Conservation (phyloP, 2,888 invertebrate genomes). For the Rhagonycha fulva region DNA sequence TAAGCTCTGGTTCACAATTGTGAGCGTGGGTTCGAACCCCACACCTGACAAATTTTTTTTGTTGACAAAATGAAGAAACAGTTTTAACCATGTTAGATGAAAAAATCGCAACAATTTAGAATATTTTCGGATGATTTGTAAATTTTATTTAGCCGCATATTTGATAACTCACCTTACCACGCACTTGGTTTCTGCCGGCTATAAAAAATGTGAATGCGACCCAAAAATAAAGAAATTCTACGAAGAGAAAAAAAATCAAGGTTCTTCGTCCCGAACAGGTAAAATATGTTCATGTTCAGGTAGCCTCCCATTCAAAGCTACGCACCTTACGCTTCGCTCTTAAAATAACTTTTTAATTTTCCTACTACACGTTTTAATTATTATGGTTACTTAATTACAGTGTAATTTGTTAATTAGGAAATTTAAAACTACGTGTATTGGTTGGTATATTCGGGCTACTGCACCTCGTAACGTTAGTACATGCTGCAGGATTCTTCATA, state of each 20-base stretch:
- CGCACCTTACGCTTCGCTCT: background rate
- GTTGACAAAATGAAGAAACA: no score
- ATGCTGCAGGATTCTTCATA: constrained; percentile 28
- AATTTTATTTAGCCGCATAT: no score
- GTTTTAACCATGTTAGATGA: no score
- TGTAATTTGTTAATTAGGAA: constrained; percentile 33
- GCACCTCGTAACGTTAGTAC: background rate
- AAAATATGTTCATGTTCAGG: background rate
- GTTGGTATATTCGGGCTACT: background rate
- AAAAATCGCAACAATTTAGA: no score
- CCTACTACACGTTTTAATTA: background rate
- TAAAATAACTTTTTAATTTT: background rate
- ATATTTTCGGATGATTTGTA: no score
- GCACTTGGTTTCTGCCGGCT: background rate
- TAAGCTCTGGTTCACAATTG: constrained; percentile 65
- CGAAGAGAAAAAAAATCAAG: background rate
- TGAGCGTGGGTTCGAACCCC: constrained; percentile 73
- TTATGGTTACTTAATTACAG: background rate
- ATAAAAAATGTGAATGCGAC: background rate
- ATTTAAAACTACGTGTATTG: background rate
- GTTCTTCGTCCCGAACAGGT: background rate
- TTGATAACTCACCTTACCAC: background rate
- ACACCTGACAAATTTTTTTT: constrained; percentile 61
- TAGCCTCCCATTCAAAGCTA: background rate
- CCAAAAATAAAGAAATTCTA: background rate